Conservation (phyloP, 2,888 invertebrate genomes). For the Nemoura dubitans region DNA sequence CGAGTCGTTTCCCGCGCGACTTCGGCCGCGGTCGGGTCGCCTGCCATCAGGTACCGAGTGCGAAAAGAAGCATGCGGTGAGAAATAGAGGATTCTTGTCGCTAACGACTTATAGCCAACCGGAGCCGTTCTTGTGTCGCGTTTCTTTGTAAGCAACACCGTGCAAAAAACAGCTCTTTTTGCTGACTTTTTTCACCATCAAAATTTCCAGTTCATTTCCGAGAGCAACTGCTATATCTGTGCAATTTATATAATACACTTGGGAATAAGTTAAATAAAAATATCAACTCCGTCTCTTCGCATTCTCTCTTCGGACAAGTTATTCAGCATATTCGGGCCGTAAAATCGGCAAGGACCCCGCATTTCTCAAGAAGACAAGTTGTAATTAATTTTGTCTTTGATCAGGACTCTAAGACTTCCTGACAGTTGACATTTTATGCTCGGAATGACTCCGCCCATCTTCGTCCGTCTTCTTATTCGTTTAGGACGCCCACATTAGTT, state of each 20-base stretch:
- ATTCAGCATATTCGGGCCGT: constrained; percentile 54
- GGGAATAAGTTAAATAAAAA: background rate
- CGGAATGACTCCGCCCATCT: background rate
- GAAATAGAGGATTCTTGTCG: constrained; percentile 56
- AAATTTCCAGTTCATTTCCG: background rate
- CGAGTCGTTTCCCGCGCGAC: constrained; percentile 53
- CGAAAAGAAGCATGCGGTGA: constrained; percentile 58
- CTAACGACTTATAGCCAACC: constrained; percentile 56
- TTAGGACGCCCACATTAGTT: background rate
- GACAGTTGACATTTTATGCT: background rate
- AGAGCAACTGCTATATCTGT: background rate
- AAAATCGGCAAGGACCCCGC: background rate
- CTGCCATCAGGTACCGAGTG: constrained; percentile 56
- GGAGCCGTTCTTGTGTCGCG: background rate
- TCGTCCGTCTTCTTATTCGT: background rate
- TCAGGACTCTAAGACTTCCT: background rate
- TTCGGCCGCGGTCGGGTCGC: constrained; percentile 57
- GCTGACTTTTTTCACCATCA: background rate
- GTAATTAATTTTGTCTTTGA: constrained; percentile 2
- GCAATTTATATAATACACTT: background rate
- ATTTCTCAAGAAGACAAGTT: background rate
- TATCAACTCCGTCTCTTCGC: constrained; percentile 55
- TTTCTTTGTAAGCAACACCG: background rate
- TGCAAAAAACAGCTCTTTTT: background rate
- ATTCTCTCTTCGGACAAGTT: constrained; percentile 57